Conservation (phyloP, 2,888 invertebrate species). For the Homarus gammarus region DNA sequence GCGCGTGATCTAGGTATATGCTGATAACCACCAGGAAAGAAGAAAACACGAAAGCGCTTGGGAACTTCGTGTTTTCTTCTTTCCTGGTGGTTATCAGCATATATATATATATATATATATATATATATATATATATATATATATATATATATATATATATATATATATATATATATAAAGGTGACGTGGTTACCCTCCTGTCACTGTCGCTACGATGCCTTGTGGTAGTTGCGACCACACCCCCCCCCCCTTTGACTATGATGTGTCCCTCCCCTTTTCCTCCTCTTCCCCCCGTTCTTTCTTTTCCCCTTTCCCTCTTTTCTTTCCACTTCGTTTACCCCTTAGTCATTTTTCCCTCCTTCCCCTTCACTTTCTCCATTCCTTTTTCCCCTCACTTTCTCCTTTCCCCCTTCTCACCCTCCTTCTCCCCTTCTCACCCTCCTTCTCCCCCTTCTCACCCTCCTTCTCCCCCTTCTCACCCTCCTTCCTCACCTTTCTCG, state of each 20-base stretch:
- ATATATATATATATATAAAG: constrained; percentile 20
- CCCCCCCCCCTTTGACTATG: not conserved
- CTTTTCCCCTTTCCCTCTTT: constrained; percentile 13
- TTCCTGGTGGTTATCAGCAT: constrained; percentile 1
- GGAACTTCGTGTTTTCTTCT: too few relatives aligned
- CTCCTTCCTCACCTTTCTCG: too few relatives aligned
- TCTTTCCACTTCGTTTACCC: not conserved
- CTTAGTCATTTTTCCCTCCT: not conserved
- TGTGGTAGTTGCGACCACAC: too few relatives aligned
- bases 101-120: not conserved
- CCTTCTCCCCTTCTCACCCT: constrained; percentile 9
- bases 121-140: not conserved
- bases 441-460: constrained; percentile 1
- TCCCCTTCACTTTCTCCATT: not conserved
- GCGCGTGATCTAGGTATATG: too few relatives aligned
- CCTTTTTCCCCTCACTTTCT: not conserved
- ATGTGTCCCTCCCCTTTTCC: not conserved
- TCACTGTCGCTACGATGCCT: too few relatives aligned
- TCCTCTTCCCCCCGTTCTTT: not conserved
- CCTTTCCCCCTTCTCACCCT: not conserved
- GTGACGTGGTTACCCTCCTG: too few relatives aligned
- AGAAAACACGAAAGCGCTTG: too few relatives aligned
- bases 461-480: not conserved
- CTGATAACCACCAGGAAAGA: too few relatives aligned
- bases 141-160: constrained; percentile 8